Conservation (phyloP, 2,888 invertebrate species). For the Ptycholaimellus sp. region DNA sequence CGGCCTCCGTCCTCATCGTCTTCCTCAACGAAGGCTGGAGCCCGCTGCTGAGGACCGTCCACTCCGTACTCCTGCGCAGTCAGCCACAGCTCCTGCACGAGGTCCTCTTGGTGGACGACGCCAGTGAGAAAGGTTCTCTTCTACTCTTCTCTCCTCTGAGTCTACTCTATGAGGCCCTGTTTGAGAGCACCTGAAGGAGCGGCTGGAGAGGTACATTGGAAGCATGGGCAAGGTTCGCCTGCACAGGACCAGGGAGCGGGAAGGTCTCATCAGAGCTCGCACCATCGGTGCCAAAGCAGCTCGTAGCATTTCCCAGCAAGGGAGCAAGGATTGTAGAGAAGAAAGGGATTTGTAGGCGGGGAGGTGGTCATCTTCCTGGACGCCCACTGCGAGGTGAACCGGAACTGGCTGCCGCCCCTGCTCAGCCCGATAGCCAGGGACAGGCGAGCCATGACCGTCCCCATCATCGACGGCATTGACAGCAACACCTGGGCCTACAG, state of each 20-base stretch:
- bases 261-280: constrained; percentile 75
- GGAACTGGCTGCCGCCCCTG: constrained; percentile 85
- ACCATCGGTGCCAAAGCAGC: constrained; percentile 73
- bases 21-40: too few species aligned
- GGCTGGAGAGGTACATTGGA: constrained; percentile 59
- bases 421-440: constrained; percentile 74
- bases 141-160: background rate
- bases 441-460: constrained; percentile 76
- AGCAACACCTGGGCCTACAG: constrained; percentile 77
- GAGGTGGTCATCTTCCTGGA: constrained; percentile 91
- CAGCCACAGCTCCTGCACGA: too few species aligned
- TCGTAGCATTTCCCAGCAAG: constrained; percentile 24
- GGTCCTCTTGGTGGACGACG: too few species aligned
- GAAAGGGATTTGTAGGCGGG: too few species aligned
- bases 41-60: too few species aligned
- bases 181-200: constrained; percentile 50
- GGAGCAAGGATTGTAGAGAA: background rate
- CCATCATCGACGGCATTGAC: constrained; percentile 88
- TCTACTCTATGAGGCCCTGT: background rate
- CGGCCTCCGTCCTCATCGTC: too few species aligned
- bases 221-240: constrained; percentile 57
- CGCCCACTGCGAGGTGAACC: constrained; percentile 77
- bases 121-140: constrained; percentile 28
- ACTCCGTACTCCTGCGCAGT: too few species aligned
- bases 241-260: constrained; percentile 59